These are phyloP conservation scores for Ctenodactylus gundi DNA, from an alignment of 2,113 vertebrate species.

Conservation along the genomic window DNA sequence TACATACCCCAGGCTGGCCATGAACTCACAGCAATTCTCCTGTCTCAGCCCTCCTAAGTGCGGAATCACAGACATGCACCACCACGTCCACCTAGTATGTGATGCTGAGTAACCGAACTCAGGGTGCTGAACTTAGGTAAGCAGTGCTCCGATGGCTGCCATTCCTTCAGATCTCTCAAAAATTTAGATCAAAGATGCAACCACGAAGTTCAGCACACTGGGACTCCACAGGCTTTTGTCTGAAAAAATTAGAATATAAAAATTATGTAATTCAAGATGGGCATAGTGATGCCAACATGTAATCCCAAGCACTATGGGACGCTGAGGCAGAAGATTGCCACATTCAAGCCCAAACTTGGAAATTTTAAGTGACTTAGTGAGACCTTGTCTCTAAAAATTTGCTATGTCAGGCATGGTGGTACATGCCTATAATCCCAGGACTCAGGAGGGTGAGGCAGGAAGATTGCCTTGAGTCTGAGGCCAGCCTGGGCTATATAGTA, in stretches of 20 bases:
- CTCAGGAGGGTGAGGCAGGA: not conserved
- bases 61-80: not conserved
- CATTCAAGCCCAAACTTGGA: not conserved
- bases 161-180: too few relatives aligned
- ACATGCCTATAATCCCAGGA: not conserved
- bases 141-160: too few relatives aligned
- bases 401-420: not conserved
- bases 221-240: not conserved
- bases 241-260: not conserved
- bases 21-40: not conserved
- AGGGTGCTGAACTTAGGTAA: too few relatives aligned
- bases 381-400: not conserved
- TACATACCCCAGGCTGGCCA: not conserved
- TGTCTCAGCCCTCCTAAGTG: not conserved
- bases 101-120: too few relatives aligned
- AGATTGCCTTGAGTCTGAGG: not conserved
- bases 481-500: not conserved
- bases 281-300: not conserved
- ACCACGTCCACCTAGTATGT: too few relatives aligned
- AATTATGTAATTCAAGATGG: not conserved
- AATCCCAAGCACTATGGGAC: not conserved
- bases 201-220: not conserved
- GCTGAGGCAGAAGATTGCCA: not conserved
- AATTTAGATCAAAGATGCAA: not conserved
- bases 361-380: not conserved